These are phyloP conservation scores for Drosophila paracracens DNA, from an alignment of 2,888 invertebrate genomes.

Conservation along the genomic window DNA sequence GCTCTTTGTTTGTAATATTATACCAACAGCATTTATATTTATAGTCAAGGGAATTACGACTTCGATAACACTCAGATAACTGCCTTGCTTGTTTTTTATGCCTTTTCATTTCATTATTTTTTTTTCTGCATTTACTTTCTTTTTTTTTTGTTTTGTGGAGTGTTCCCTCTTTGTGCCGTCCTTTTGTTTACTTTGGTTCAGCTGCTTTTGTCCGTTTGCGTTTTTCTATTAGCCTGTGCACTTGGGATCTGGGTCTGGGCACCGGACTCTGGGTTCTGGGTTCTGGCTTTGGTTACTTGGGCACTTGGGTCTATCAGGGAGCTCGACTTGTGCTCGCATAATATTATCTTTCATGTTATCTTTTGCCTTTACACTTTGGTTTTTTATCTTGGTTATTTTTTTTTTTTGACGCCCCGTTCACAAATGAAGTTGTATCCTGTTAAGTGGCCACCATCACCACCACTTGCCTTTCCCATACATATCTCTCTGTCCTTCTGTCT, in stretches of 20 bases:
- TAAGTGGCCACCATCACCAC: slow-evolving; percentile 58
- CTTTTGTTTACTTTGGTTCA: slow-evolving; percentile 53
- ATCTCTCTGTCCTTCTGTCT: not conserved
- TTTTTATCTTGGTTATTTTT: slow-evolving; percentile 10
- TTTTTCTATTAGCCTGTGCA: slow-evolving; percentile 59
- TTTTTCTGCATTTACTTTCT: slow-evolving; percentile 13
- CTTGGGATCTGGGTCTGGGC: slow-evolving; percentile 14
- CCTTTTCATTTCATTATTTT: slow-evolving; percentile 5
- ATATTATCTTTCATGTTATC: slow-evolving; percentile 78
- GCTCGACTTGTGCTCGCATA: slow-evolving; percentile 57
- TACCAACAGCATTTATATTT: not conserved
- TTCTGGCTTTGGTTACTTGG: slow-evolving; percentile 19
- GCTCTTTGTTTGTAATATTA: not conserved
- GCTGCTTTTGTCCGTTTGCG: slow-evolving; percentile 45
- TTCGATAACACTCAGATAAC: not conserved
- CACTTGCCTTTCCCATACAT: not conserved
- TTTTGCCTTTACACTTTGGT: slow-evolving; percentile 67
- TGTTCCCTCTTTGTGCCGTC: slow-evolving; percentile 27
- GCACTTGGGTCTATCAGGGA: slow-evolving; percentile 16
- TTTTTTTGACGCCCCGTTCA: slow-evolving; percentile 54
- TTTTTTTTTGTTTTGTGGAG: slow-evolving; percentile 23
- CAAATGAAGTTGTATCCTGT: slow-evolving; percentile 75
- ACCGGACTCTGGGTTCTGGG: slow-evolving; percentile 9
- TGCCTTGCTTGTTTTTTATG: not conserved
- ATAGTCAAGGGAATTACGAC: slow-evolving; percentile 2